Base-by-base conservation (phyloP, 2,888 invertebrate species). In the Drosophila limbata region DNA sequence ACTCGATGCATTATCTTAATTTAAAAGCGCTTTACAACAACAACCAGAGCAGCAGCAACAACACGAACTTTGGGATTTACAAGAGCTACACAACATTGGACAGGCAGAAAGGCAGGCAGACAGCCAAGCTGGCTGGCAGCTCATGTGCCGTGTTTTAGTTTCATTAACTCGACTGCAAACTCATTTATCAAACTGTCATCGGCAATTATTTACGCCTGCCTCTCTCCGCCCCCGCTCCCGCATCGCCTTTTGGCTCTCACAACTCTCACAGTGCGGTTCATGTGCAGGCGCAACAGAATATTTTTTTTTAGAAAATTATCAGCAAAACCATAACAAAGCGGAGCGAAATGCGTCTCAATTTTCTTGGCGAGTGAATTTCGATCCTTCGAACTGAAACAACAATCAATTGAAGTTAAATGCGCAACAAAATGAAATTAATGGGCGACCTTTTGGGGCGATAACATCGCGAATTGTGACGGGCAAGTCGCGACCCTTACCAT, bases 171-270 rank as follows among this genome's bases (percentile, higher is more conserved):
- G 69, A 73, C 81, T 81, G 71, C 73, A 86, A 79, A 73, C 81
- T 75, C 88, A 89, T 87, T 89, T 84, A 89, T 87, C 88, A 87
- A 84, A 72, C 83, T 87, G 87, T 87, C 87, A 87, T 75, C 85
- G 37, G 73, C 83, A 87, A 87, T 89, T 89, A 89, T 88, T 86
- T 84, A 87, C 84, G 70, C 53, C 67, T 51, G 13, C 69, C 61
- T 31, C 39, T 11, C 19, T 31, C 17, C 9, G 3, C 40, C n/a
- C 9, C 39, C 17, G 13, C 5, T 48, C 25, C 25, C 28, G 28
- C 28, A 2, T 8, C 28, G 1, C 28, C 28, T 28, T 28, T 28
- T 28, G 8, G 21, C 31, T 15, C n/a, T 19, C 19, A 31, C 25
- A 31, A 11, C 40, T 28, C 21, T 10, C 33, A 1, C 56, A 45